A percentile compares a stretch with the other conserved stretches of the same genome.
Conservation (phyloP, 1,140 invertebrate species). For the Carposina sasakii region DNA sequence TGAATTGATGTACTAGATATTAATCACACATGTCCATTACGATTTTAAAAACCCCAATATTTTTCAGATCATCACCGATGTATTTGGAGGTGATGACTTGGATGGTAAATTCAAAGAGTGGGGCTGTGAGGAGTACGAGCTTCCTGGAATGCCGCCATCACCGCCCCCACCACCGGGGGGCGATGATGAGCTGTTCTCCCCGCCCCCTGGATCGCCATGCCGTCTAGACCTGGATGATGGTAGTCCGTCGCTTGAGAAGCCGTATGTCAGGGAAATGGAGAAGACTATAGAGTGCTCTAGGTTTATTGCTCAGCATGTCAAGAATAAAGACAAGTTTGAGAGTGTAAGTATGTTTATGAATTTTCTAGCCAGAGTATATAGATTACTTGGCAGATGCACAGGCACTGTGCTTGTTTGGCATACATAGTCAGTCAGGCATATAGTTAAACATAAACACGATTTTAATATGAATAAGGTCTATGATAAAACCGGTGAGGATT, state of each 20-base stretch:
- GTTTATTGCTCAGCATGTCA: conserved; percentile 95
- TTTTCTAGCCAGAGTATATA: too few species aligned
- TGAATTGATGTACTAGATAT: too few species aligned
- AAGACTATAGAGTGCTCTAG: conserved; percentile 91
- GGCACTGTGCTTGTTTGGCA: too few species aligned
- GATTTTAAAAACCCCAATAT: too few species aligned
- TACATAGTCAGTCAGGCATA: too few species aligned
- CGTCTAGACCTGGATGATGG: conserved; percentile 75
- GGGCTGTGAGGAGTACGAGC: conserved; percentile 81
- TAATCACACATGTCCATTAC: too few species aligned
- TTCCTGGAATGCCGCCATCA: conserved; percentile 76
- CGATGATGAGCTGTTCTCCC: conserved; percentile 87
- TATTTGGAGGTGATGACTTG: conserved; percentile 80
- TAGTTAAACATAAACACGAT: too few species aligned
- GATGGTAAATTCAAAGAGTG: conserved; percentile 81
- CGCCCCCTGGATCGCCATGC: conserved; percentile 74
- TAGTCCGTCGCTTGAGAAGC: conserved; percentile 86
- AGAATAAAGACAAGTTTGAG: conserved; percentile 95
- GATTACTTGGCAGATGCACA: too few species aligned
- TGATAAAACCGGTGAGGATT: too few species aligned
- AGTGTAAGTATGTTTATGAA: conserved; percentile 80
- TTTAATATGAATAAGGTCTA: too few species aligned
- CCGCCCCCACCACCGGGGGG: conserved; percentile 81
- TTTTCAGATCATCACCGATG: conserved; percentile 76
- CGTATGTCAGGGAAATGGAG: conserved; percentile 84